Conservation (phyloP, 2,113 vertebrate genomes). For the Silurus glanis region DNA sequence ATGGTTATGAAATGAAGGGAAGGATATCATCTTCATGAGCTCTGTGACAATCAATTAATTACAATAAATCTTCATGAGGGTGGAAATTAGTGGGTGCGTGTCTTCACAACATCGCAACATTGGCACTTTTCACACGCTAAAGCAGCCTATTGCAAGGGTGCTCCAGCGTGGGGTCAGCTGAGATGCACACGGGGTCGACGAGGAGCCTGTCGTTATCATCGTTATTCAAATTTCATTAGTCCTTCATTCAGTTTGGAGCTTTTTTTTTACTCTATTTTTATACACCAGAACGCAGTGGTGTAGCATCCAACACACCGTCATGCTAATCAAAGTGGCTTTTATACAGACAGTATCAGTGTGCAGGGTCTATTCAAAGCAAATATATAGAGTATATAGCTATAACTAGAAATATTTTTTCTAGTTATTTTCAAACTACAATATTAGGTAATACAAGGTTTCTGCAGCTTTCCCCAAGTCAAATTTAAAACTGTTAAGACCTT, state of each 20-base stretch:
- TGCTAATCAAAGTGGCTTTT: background rate
- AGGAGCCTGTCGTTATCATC: background rate
- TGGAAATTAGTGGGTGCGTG: background rate
- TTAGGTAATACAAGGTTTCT: too few relatives aligned
- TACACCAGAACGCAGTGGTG: background rate
- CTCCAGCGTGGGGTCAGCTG: background rate
- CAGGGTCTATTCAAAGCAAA: background rate
- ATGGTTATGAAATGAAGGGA: background rate
- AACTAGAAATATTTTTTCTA: too few relatives aligned
- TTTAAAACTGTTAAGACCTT: too few relatives aligned
- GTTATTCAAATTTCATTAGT: constrained; percentile 26
- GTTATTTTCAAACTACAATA: too few relatives aligned
- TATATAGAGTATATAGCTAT: too few relatives aligned
- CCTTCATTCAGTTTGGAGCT: background rate
- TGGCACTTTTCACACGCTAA: background rate
- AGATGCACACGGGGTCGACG: background rate
- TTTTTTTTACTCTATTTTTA: background rate
- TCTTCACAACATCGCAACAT: constrained; percentile 9
- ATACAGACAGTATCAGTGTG: background rate
- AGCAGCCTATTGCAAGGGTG: background rate
- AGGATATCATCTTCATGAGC: background rate
- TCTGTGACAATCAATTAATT: background rate
- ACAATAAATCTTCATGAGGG: background rate
- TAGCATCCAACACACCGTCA: background rate
- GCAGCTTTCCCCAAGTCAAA: too few relatives aligned